phyloP scores from a whole-genome alignment of 2,113 vertebrate species.

The Sinosuthora webbiana region DNA sequence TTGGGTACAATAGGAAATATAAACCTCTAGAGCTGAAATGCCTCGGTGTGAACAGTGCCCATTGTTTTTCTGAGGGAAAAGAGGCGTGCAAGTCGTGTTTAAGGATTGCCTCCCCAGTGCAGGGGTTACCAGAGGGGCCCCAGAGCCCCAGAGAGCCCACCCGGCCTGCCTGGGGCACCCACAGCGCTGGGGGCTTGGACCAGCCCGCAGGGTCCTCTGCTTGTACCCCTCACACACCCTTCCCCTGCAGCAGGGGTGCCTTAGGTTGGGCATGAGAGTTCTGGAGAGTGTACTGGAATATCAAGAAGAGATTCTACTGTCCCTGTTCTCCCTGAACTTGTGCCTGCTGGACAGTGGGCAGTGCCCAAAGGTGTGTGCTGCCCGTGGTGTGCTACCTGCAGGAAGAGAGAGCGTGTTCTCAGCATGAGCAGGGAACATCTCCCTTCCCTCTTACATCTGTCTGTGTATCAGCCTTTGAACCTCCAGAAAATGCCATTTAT shows the following conservation, averaged over 20 bases:
- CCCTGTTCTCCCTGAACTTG: background rate
- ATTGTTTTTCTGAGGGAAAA: slow-evolving; percentile 74
- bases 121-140: background rate
- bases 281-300: background rate
- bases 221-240: background rate
- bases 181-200: background rate
- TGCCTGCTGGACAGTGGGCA: background rate
- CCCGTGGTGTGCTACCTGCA: background rate
- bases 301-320: background rate
- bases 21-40: slow-evolving; percentile 80
- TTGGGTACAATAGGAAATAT: slow-evolving; percentile 76
- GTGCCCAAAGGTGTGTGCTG: background rate
- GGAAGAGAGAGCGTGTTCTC: background rate
- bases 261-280: background rate
- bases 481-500: background rate
- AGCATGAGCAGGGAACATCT: background rate
- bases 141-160: background rate
- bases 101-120: background rate
- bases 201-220: background rate
- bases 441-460: background rate
- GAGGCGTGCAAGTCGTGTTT: background rate
- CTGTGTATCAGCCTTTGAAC: background rate
- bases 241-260: no score
- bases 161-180: fast-evolving
- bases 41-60: slow-evolving; percentile 75